Evolutionary conservation across 2,888 invertebrate species (phyloP), one percentile per base, ranked within the genome.

Genomic region (Blomia tropicalis): DNA sequence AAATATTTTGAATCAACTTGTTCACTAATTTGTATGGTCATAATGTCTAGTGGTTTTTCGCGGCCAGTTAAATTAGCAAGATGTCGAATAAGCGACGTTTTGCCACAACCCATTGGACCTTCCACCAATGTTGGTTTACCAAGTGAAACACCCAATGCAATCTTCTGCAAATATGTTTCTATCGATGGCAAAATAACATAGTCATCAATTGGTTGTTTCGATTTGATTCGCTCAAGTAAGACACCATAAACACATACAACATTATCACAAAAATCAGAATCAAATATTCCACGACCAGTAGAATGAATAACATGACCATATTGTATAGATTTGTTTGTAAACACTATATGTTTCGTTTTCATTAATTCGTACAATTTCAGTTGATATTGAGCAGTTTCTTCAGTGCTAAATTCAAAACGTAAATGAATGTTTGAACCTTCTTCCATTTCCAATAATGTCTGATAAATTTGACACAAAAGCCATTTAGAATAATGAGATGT

Each of bases 1-100:
- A 99, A 75, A 80, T 90, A 73, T 76, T 93, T 87, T 60, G 91
- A 86, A 73, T 98, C 96, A 1, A 91, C 91, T 75, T 98, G 91
- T 75, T 96, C 95, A 4, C 95, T 92, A 31, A 98, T 77, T 71
- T 98, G 96, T 29, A 98, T 83, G 73, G 89, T 87, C 65, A 87
- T 79, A 59, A 87, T 80, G 58, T 79, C 77, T 32, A 77, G 74
- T 32, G 71, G 69, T 19, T 71, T 68, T 2, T 63, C 67, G 47
- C 77, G 72, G 65, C 89, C 88, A 1, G 88, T 87, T 67, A 83
- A 76, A n/a, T 77, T 75, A 0, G 92, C 91, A 64, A 93, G 76
- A 73, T 88, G 83, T 71, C 91, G 87, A 11, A 93, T 84, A 2
- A 95, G 73, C 0, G 84, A 82, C 0, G 95, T 92, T 77, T 98